A percentile compares a stretch with the other conserved stretches of the same genome.
These are phyloP conservation scores for Trypoxylus dichotomus DNA, from an alignment of 1,140 invertebrate genomes.

Conservation along the genomic window DNA sequence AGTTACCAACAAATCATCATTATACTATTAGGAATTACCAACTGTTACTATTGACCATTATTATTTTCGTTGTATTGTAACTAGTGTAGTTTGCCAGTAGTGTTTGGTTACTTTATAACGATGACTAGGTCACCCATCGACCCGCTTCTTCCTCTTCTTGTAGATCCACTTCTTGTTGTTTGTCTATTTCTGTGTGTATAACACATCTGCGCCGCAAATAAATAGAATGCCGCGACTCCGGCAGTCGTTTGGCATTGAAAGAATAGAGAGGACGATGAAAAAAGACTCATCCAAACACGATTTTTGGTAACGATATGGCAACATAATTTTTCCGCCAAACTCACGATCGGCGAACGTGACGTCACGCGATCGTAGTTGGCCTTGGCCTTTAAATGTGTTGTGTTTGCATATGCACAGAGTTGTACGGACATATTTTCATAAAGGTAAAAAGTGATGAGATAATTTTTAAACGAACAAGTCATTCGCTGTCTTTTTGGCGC, in stretches of 20 bases:
- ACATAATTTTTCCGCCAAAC: constrained; percentile 18
- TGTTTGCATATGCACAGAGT: neutral
- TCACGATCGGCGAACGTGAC: constrained; percentile 20
- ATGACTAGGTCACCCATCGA: constrained; percentile 1
- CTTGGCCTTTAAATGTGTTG: constrained; percentile 23
- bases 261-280: neutral
- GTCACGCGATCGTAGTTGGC: constrained; percentile 13
- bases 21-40: constrained; percentile 4
- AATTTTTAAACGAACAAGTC: no score
- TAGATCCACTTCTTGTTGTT: neutral
- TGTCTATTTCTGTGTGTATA: neutral
- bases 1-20: neutral
- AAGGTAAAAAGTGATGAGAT: neutral
- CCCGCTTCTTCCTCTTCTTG: neutral
- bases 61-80: neutral
- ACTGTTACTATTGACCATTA: neutral
- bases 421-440: neutral
- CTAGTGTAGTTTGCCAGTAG: neutral
- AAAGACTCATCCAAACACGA: constrained; percentile 6
- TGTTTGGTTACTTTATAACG: neutral
- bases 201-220: neutral
- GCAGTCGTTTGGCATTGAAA: neutral
- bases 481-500: no score
- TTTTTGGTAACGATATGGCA: constrained; percentile 17
- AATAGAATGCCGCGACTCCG: neutral